phyloP scores from a whole-genome alignment of 2,113 vertebrate species.

The Kobus ellipsiprymnus region DNA sequence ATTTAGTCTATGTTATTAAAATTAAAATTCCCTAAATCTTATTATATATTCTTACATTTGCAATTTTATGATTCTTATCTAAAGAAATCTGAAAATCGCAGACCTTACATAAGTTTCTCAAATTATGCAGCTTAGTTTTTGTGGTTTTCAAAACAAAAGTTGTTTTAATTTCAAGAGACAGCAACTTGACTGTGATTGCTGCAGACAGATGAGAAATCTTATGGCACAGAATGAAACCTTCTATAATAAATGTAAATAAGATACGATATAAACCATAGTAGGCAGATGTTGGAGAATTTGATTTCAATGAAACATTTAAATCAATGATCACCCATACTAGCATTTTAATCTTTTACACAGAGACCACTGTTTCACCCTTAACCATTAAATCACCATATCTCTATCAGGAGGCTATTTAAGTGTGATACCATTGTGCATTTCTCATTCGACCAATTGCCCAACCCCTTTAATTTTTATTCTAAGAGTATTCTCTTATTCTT shows the following conservation, averaged over 20 bases:
- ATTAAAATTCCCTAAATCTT: constrained; percentile 34
- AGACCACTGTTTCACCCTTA: neutral
- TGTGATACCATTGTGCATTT: neutral
- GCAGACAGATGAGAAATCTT: neutral
- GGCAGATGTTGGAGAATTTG: neutral
- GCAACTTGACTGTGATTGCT: neutral
- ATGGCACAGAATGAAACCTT: neutral
- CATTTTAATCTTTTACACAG: neutral
- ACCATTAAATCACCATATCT: neutral
- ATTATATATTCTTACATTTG: constrained; percentile 38
- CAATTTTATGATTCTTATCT: constrained; percentile 44
- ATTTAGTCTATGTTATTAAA: constrained; percentile 42
- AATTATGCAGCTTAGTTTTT: neutral
- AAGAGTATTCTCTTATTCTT: neutral
- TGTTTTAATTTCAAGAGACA: constrained; percentile 26
- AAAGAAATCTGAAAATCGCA: constrained; percentile 28
- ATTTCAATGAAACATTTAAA: constrained; percentile 33
- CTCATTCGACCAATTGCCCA: neutral
- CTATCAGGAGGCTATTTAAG: neutral
- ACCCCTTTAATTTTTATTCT: neutral
- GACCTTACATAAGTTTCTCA: constrained; percentile 14
- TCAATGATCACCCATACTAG: neutral
- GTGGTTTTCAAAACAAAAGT: neutral
- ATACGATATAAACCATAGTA: neutral
- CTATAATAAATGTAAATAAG: neutral